Evolutionary conservation across 1,140 invertebrate genomes (phyloP).

Genomic region (Galendromus occidentalis): DNA sequence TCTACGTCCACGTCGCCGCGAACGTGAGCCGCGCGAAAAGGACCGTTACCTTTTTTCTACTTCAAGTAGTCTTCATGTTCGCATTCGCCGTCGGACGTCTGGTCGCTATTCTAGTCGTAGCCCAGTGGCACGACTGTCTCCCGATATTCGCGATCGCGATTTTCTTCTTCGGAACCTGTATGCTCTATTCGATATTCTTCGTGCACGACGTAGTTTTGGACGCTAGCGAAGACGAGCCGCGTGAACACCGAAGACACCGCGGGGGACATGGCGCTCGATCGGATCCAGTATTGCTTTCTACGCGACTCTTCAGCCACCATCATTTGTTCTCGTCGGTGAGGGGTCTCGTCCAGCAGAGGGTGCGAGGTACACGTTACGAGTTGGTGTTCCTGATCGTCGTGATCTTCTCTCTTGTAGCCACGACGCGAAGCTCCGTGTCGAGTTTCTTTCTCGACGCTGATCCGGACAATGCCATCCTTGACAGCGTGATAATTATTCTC

Average conservation of each 20-base stretch:
- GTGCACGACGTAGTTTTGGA: background rate
- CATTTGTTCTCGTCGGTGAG: constrained; percentile 1
- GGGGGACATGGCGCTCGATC: background rate
- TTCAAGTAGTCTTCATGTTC: background rate
- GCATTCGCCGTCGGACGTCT: background rate
- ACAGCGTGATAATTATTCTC: background rate
- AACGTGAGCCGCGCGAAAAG: background rate
- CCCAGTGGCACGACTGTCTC: background rate
- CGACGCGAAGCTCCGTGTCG: background rate
- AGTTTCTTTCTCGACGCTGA: background rate
- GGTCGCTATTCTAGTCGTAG: background rate
- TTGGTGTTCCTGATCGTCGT: background rate
- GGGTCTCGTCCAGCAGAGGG: background rate
- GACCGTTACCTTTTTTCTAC: background rate
- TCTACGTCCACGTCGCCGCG: background rate
- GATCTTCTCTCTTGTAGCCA: background rate
- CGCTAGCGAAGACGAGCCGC: background rate
- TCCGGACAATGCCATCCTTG: background rate
- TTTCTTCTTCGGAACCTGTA: background rate
- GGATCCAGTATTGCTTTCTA: background rate
- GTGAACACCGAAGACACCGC: background rate
- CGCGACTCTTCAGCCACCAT: constrained; percentile 3
- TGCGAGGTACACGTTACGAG: background rate
- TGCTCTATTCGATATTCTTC: background rate
- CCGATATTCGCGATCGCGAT: background rate